Evolutionary conservation across 35 echinoderm and acorn worm species (phyloP).

Genomic region (Anneissia japonica): DNA sequence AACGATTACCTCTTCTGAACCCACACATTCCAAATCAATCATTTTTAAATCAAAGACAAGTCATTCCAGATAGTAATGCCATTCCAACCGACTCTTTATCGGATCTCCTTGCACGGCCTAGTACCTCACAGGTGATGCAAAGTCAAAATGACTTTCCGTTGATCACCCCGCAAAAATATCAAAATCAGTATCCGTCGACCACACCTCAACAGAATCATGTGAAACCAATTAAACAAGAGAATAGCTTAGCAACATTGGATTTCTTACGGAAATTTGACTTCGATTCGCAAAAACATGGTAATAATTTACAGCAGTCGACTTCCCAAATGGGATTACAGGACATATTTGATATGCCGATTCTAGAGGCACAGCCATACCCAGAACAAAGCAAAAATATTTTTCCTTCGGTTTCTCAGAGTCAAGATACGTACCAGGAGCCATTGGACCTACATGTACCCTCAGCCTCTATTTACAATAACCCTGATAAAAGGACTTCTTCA

Average conservation of each 20-base stretch:
- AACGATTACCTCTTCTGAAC: no score
- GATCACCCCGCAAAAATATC: neutral
- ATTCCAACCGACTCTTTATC: neutral
- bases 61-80: neutral
- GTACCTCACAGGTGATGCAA: neutral
- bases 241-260: neutral
- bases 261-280: neutral
- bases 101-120: neutral
- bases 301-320: neutral
- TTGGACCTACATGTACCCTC: no score
- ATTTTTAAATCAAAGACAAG: neutral
- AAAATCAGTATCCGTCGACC: neutral
- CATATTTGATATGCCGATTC: no score
- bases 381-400: no score
- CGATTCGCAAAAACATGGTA: neutral
- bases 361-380: no score
- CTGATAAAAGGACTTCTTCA: neutral
- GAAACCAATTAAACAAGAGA: neutral
- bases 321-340: neutral
- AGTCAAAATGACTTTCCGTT: neutral
- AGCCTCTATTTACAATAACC: no score
- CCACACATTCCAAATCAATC: neutral
- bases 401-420: no score
- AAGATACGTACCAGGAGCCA: no score
- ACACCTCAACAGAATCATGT: neutral